Percentiles rank a stretch among this genome's conserved stretches.
phyloP scores from a whole-genome alignment of 1,140 invertebrate genomes.

The Drosophila sechellia region DNA sequence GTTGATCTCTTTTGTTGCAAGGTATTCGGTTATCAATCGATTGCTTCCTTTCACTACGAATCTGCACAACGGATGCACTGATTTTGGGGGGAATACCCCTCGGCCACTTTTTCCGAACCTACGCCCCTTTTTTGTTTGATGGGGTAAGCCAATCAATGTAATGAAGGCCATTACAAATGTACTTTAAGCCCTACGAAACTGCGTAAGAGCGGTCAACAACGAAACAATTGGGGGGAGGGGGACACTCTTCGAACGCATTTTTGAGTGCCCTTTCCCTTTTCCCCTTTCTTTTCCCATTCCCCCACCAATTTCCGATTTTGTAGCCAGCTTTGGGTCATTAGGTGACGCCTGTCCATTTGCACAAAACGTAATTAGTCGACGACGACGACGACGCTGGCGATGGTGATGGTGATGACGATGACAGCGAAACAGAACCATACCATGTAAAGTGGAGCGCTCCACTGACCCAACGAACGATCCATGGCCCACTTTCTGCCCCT shows the following conservation, averaged over 20 bases:
- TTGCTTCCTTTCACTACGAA: too few species aligned
- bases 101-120: not conserved
- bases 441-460: conserved; percentile 79
- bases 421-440: conserved; percentile 73
- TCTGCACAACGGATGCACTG: too few species aligned
- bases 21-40: too few species aligned
- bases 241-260: conserved; percentile 40
- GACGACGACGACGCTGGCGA: conserved; percentile 33
- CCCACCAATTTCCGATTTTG: conserved; percentile 26
- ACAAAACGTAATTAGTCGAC: conserved; percentile 75
- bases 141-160: conserved; percentile 64
- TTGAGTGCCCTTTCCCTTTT: conserved; percentile 2
- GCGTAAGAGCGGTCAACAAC: conserved; percentile 32
- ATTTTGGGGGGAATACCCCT: conserved; percentile 3
- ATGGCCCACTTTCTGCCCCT: conserved; percentile 14
- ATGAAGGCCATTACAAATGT: conserved; percentile 82
- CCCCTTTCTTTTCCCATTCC: not conserved
- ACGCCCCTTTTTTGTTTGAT: not conserved
- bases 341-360: conserved; percentile 75
- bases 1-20: too few species aligned
- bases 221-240: not conserved
- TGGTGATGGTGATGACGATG: conserved; percentile 31
- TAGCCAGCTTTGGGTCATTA: conserved; percentile 80
- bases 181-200: conserved; percentile 50
- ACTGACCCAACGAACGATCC: conserved; percentile 73